Evolutionary conservation across 2,797 vertebrate species (phyloP).

Genomic region (Diglossa cyanea): DNA sequence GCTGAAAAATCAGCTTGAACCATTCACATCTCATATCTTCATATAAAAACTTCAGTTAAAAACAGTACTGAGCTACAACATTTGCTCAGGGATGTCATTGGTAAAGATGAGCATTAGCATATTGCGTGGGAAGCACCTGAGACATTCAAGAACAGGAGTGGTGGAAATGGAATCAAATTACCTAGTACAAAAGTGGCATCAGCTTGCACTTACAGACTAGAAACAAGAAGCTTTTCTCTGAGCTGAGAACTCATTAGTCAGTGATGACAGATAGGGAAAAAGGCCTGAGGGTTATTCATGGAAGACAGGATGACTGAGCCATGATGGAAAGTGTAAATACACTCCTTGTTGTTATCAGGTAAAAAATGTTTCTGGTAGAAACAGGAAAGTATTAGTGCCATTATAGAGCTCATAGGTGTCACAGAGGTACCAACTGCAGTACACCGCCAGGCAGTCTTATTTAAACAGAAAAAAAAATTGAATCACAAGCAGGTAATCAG

Average conservation of each 20-base stretch:
- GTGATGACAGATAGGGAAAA: slow-evolving; percentile 3
- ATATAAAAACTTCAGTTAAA: background rate
- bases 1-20: background rate
- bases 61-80: background rate
- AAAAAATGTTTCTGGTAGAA: background rate
- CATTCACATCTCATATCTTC: background rate
- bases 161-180: slow-evolving; percentile 3
- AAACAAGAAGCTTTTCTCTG: background rate
- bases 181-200: background rate
- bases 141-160: background rate
- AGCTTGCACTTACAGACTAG: background rate
- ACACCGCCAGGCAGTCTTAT: background rate
- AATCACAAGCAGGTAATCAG: background rate
- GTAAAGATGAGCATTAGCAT: background rate
- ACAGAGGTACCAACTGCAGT: background rate
- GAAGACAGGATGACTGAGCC: background rate
- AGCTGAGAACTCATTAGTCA: slow-evolving; percentile 16
- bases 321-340: background rate
- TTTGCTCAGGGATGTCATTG: background rate
- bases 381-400: background rate
- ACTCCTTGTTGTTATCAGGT: background rate
- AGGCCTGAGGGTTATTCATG: background rate
- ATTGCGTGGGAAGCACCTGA: background rate
- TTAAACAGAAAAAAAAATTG: background rate
- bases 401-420: background rate